Evolutionary conservation across 2,888 invertebrate genomes (phyloP), one percentile per base, ranked within the genome.

Genomic region (Epicampocera succincta): DNA sequence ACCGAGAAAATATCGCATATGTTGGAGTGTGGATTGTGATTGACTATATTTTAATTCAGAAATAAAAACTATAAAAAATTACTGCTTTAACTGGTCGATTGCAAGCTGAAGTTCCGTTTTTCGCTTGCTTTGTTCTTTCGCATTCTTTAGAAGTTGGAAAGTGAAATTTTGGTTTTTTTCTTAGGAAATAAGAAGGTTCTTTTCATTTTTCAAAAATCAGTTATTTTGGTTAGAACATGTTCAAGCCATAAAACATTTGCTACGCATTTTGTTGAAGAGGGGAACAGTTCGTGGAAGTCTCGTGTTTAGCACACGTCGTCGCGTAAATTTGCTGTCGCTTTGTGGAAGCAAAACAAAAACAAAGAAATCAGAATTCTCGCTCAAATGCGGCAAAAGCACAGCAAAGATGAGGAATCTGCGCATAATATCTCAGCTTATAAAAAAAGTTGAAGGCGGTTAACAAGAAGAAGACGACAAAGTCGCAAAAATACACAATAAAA

Each of bases 261-360:
- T 83, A 83, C 79, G 80, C 75, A 71, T 84, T 78, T 71, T 66
- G 48, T 63, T 50, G 50, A 77, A 73, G 50, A 50, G 68, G 76
- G 56, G 52, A 54, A 84, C 86, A 86, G 87, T 90, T 90, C 90
- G 90, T 90, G 89, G 90, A 90, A 90, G 90, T 87, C 90, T 90
- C 90, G 90, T 90, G 90, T 89, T 90, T 87, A 90, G 90, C 90
- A 90, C 90, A 90, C 90, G 82, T 82, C 71, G 19, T 52, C 46
- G 90, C 90, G 90, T 90, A 88, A 89, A 87, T 87, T 88, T 88
- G 84, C 87, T 87, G 86, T 85, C 87, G 79, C 83, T 81, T 52
- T 82, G 3, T 78, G n/a, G 33, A 1, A 56, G 48, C 48, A 50
- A 68, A 61, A n/a, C 42, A 21, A 73, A 73, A 66, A 68, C 46